Base-by-base conservation (phyloP, 2,113 vertebrate species). In the Lepus timidus region DNA sequence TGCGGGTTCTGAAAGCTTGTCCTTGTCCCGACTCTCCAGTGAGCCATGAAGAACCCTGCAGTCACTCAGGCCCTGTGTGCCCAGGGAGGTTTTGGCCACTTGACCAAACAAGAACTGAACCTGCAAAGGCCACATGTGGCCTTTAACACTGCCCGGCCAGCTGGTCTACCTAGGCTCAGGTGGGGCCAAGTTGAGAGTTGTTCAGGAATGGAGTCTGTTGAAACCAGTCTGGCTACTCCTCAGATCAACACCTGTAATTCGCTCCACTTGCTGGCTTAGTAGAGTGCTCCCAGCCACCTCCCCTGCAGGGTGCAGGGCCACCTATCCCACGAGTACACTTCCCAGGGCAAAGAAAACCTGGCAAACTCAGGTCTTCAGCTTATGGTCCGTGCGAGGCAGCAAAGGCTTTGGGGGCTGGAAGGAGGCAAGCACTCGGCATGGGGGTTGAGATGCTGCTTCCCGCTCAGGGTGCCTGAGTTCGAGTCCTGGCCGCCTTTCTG, bases 201-300 rank as follows among this genome's bases (percentile, higher is more conserved):
- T 79, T 97, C 80, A 92, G 95, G 97, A 97, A 93, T 68, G 65
- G 20, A 97, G 96, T 68, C 88, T 11, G 67, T 96, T 98, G 95
- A 88, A 97, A 74, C 96, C 94, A 88, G 84, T 94, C 97, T 94
- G 96, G 94, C 96, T 95, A 68, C 95, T 85, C 84, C 92, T 90
- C 87, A 95, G 83, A 91, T 96, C 97, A 97, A 85, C 78, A 52
- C 85, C 97, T 97, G 29, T 93, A 97, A 97, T 97, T 96, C 93
- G 91, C 87, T 67, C 27, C 19, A 49, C 51, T 64, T 58, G 81
- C 52, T 36, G 3, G 14, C 51, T 7, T 76, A 36, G 27, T 11
- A n/a, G 81, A 52, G n/a, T 39, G 65, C 95, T 94, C 88, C 81
- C 36, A 9, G 76, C 52, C 9, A 36, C 33, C 61, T 85, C 79